These are phyloP conservation scores for Galerucella calmariensis DNA, from an alignment of 2,888 invertebrate species.

Conservation along the genomic window DNA sequence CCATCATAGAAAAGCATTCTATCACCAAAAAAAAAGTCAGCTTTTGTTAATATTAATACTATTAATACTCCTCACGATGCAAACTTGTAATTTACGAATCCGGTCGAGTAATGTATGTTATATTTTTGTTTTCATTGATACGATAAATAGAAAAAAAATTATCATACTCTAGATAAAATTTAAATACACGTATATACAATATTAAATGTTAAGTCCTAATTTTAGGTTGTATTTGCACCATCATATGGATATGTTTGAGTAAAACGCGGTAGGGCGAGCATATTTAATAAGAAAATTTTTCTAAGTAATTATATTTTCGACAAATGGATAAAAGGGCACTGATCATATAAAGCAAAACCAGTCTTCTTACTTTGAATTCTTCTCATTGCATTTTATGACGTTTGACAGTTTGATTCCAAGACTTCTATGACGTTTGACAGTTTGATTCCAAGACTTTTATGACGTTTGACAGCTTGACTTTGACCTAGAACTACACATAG, in stretches of 20 bases:
- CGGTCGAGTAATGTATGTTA: no score
- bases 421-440: no score
- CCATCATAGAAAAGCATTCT: neutral
- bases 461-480: no score
- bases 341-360: neutral
- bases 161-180: slow-evolving; percentile 23
- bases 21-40: neutral
- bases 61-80: neutral
- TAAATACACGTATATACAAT: slow-evolving; percentile 50
- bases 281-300: slow-evolving; percentile 45
- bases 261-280: slow-evolving; percentile 58
- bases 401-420: no score
- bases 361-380: no score
- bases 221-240: slow-evolving; percentile 62
- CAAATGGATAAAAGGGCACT: neutral
- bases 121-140: no score
- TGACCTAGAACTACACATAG: no score
- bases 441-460: no score
- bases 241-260: slow-evolving; percentile 63
- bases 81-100: no score
- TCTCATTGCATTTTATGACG: no score
- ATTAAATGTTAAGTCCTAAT: slow-evolving; percentile 51
- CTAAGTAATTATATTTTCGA: slow-evolving; percentile 52
- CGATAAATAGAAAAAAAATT: neutral
- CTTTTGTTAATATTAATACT: neutral